These are phyloP conservation scores for Meta bourneti DNA, from an alignment of 2,888 invertebrate genomes.

Conservation along the genomic window DNA sequence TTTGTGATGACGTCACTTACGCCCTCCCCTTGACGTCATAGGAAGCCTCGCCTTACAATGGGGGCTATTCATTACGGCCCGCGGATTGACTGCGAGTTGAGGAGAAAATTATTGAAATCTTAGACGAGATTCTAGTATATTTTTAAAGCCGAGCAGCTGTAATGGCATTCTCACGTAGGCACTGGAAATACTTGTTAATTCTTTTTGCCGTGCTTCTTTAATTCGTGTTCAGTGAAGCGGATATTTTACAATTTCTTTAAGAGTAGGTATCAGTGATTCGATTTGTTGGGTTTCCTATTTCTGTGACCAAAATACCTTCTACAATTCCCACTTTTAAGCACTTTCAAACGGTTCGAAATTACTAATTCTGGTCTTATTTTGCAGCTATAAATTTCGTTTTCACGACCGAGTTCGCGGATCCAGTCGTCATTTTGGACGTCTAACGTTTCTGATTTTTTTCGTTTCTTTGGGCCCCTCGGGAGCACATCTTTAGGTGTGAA, in stretches of 20 bases:
- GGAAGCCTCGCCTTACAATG: conserved; percentile 40
- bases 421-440: no score
- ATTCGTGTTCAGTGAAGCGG: neutral
- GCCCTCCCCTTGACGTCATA: conserved; percentile 42
- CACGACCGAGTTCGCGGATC: no score
- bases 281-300: no score
- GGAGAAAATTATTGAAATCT: conserved; percentile 50
- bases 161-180: conserved; percentile 57
- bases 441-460: no score
- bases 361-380: no score
- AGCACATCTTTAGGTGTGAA: no score
- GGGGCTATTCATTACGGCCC: conserved; percentile 38
- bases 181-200: neutral
- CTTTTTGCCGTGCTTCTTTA: neutral
- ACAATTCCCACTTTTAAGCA: no score
- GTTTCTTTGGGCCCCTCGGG: no score
- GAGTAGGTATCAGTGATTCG: no score
- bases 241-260: neutral
- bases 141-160: conserved; percentile 16
- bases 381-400: no score
- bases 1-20: conserved; percentile 38
- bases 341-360: no score
- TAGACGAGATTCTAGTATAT: conserved; percentile 18
- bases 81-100: conserved; percentile 14
- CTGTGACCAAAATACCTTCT: no score